Evolutionary conservation across 1,140 invertebrate species (phyloP).

Genomic region (Drosophila sturtevanti): DNA sequence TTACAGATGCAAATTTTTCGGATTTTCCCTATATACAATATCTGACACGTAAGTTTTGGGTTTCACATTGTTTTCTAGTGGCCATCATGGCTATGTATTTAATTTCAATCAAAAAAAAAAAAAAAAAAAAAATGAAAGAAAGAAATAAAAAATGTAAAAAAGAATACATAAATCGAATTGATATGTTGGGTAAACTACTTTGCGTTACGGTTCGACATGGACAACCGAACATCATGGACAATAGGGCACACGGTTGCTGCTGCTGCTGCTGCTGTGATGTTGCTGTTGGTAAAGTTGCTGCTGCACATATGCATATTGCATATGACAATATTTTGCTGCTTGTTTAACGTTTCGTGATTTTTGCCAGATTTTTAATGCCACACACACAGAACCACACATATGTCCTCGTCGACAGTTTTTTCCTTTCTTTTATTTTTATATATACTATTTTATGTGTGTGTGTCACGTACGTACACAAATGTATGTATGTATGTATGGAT

Average conservation of each 20-base stretch:
- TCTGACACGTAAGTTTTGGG: slow-evolving; percentile 86
- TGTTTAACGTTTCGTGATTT: slow-evolving; percentile 80
- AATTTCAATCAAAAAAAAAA: slow-evolving; percentile 54
- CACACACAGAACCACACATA: slow-evolving; percentile 28
- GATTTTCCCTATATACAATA: slow-evolving; percentile 87
- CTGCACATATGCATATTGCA: slow-evolving; percentile 42
- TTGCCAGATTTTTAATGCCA: slow-evolving; percentile 78
- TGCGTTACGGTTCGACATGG: slow-evolving; percentile 30
- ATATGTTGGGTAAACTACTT: slow-evolving; percentile 78
- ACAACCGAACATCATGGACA: slow-evolving; percentile 13
- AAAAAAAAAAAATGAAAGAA: slow-evolving; percentile 7
- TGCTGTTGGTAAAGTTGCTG: slow-evolving; percentile 18
- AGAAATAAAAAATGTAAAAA: not conserved
- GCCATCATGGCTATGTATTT: slow-evolving; percentile 32
- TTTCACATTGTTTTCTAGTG: slow-evolving; percentile 1
- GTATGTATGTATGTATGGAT: slow-evolving; percentile 1
- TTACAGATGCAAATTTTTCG: slow-evolving; percentile 87
- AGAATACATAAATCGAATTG: slow-evolving; percentile 71
- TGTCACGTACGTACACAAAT: slow-evolving; percentile 66
- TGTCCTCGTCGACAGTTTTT: slow-evolving; percentile 33
- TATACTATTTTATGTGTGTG: slow-evolving; percentile 45
- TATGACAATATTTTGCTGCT: slow-evolving; percentile 79
- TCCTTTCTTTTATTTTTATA: slow-evolving; percentile 26
- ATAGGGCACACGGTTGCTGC: slow-evolving; percentile 26
- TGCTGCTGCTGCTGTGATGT: slow-evolving; percentile 18